Evolutionary conservation across 2,113 vertebrate genomes (phyloP), one percentile per base, ranked within the genome.

Genomic region (Dolichotis patagonum): DNA sequence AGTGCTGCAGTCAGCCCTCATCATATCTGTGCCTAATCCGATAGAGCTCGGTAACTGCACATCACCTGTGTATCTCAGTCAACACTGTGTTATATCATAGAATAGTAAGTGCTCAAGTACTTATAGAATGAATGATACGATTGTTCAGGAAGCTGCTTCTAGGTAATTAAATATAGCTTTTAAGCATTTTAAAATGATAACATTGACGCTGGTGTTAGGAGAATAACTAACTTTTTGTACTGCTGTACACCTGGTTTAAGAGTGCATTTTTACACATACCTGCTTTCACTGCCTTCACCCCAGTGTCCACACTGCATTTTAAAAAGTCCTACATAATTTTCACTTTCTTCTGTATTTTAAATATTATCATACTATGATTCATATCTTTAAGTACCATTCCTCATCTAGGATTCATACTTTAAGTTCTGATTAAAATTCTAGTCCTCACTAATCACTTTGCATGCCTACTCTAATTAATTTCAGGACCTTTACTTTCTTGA

Each of bases 351-450:
- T 91, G 0, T 94, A 67, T n/a, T 94, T 82, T 77, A 60, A 88
- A 17, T 88, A 12, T 52, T 85, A 43, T 58, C 35, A 46, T 97
- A 35, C 24, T 95, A 56, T 5, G 83, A 52, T 86, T 86, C 81
- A 52, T 90, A 69, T 62, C 43, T 58, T 67, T 96, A 95, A 83
- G 38, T 22, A 71, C 91, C 35, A 46, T 91, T 38, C 69, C 17
- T 93, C 46, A 87, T 87, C 35, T 85, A 81, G n/a, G 24, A 85
- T 95, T 92, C 41, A 54, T 95, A 77, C 93, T 97, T 90, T 73
- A 94, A 95, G 65, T 94, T 43, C 28, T 88, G 54, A 85, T 96
- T 95, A 94, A 96, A 92, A 92, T 95, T 96, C 49, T 26, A 71
- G 17, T 60, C 24, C 8, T 94, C 54, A 67, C 3, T 52, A 30